phyloP scores from a whole-genome alignment of 2,113 vertebrate species.

The Hystrix brachyura region DNA sequence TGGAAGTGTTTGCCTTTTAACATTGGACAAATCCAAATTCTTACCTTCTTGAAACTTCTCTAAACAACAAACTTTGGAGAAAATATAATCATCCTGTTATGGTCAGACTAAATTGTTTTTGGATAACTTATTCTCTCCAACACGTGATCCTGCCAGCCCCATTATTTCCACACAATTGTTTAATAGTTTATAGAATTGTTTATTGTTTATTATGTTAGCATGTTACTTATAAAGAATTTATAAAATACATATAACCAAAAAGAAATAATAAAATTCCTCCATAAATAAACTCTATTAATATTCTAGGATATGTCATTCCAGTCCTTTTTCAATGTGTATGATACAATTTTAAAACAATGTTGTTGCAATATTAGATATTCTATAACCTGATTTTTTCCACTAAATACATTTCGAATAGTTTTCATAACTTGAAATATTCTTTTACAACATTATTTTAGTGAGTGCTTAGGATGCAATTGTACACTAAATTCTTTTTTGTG shows the following conservation, averaged over 20 bases:
- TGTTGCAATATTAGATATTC: not conserved
- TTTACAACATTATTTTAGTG: not conserved
- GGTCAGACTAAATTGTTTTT: not conserved
- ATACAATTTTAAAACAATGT: conserved; percentile 10
- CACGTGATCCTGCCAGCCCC: not conserved
- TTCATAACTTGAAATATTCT: conserved; percentile 34
- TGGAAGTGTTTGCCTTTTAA: conserved; percentile 1
- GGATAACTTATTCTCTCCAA: not conserved
- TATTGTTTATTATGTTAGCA: not conserved
- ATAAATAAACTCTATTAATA: not conserved
- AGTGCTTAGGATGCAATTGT: not conserved
- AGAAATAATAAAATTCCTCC: not conserved
- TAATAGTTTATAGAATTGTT: not conserved
- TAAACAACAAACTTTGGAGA: not conserved
- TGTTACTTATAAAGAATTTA: conserved; percentile 32
- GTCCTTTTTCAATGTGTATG: not conserved
- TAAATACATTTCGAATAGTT: conserved; percentile 8
- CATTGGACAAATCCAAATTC: not conserved
- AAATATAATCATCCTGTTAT: not conserved
- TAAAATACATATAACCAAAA: conserved; percentile 39
- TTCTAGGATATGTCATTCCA: not conserved
- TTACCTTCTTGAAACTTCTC: not conserved
- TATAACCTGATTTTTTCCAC: not conserved
- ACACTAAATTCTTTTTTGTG: not conserved
- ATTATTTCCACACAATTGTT: not conserved